Conservation (phyloP, 2,797 vertebrate species). For the Labeo calbasu region DNA sequence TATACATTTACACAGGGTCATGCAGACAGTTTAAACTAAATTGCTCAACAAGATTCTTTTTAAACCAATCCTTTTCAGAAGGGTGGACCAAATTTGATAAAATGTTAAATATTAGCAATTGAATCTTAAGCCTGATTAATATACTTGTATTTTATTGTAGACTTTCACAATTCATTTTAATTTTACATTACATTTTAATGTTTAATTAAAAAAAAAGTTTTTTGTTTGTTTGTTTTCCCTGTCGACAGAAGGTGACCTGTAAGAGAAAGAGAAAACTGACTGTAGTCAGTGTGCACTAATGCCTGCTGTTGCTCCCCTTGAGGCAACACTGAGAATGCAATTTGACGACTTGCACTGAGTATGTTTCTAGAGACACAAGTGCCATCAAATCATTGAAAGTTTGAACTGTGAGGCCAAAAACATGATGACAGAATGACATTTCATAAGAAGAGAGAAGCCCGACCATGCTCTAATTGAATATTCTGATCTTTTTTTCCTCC, state of each 20-base stretch:
- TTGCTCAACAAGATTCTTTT: not conserved
- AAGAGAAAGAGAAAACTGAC: not conserved
- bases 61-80: not conserved
- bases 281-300: not conserved
- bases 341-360: not conserved
- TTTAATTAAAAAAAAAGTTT: not conserved
- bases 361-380: not conserved
- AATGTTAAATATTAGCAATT: not conserved
- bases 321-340: not conserved
- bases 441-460: not conserved
- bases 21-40: not conserved
- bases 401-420: constrained; percentile 23
- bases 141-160: not conserved
- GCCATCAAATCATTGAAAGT: not conserved
- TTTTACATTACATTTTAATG: not conserved
- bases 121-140: too few species aligned
- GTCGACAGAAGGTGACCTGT: not conserved
- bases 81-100: not conserved
- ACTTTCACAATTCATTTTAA: not conserved
- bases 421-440: constrained; percentile 8
- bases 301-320: not conserved
- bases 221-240: not conserved
- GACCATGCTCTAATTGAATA: constrained; percentile 25
- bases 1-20: not conserved
- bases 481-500: constrained; percentile 7